These are phyloP conservation scores for Bellardia bayeri DNA, from an alignment of 2,888 invertebrate species.

Conservation along the genomic window DNA sequence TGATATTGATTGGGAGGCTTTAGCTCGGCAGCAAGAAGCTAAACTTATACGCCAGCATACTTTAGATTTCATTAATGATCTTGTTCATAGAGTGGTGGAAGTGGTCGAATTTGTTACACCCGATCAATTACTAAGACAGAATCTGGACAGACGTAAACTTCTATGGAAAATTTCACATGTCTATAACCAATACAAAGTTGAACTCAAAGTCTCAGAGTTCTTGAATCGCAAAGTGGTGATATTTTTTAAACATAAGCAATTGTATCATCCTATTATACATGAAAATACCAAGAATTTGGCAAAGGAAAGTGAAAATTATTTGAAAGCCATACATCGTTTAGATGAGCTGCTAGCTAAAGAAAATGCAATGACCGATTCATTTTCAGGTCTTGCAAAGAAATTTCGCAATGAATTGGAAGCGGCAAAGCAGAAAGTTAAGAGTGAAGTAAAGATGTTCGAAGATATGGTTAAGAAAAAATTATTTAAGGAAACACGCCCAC, in stretches of 20 bases:
- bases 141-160: slow-evolving; percentile 76
- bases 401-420: slow-evolving; percentile 17
- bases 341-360: slow-evolving; percentile 71
- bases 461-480: slow-evolving; percentile 64
- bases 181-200: slow-evolving; percentile 58
- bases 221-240: slow-evolving; percentile 77
- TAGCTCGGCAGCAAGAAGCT: neutral
- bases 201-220: slow-evolving; percentile 69
- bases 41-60: slow-evolving; percentile 42
- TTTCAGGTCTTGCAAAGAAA: neutral
- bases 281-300: slow-evolving; percentile 61
- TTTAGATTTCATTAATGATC: slow-evolving; percentile 72
- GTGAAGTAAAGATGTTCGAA: slow-evolving; percentile 39
- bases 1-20: slow-evolving; percentile 34
- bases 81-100: slow-evolving; percentile 73
- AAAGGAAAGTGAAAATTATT: slow-evolving; percentile 67
- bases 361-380: slow-evolving; percentile 48
- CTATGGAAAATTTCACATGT: slow-evolving; percentile 37
- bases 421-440: slow-evolving; percentile 15
- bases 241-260: slow-evolving; percentile 77
- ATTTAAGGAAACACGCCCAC: slow-evolving; percentile 40
- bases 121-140: slow-evolving; percentile 65
- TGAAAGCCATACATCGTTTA: slow-evolving; percentile 60
- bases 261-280: slow-evolving; percentile 74
- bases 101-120: slow-evolving; percentile 67